Conservation (phyloP, 1,140 invertebrate genomes). For the Brachionus calyciflorus region DNA sequence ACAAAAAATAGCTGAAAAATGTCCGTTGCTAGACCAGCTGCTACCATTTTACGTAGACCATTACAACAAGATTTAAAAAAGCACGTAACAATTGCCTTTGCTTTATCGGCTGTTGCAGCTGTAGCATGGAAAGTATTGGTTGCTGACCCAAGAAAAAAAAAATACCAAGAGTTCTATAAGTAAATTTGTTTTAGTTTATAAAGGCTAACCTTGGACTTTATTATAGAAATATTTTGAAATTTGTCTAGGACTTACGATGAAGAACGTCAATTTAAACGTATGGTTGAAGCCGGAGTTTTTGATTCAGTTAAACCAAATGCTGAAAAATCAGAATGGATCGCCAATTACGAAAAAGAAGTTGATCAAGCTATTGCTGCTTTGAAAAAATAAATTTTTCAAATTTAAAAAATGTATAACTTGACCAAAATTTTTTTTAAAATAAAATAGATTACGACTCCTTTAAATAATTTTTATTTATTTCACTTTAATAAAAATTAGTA, state of each 20-base stretch:
- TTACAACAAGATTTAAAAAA: slow-evolving; percentile 32
- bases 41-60: slow-evolving; percentile 10
- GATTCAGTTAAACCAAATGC: slow-evolving; percentile 41
- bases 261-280: slow-evolving; percentile 40
- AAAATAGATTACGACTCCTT: background rate
- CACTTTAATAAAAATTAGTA: no score
- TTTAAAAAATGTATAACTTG: slow-evolving; percentile 10
- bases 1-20: no score
- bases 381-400: slow-evolving; percentile 35
- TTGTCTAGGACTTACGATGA: slow-evolving; percentile 37
- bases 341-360: slow-evolving; percentile 43
- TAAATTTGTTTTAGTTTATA: background rate
- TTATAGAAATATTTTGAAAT: background rate
- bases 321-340: slow-evolving; percentile 43
- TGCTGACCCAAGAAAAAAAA: slow-evolving; percentile 10
- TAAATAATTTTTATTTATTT: background rate
- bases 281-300: slow-evolving; percentile 44
- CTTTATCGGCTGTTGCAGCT: background rate
- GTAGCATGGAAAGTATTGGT: background rate
- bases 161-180: slow-evolving; percentile 44
- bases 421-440: slow-evolving; percentile 18
- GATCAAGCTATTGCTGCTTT: slow-evolving; percentile 46
- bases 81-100: slow-evolving; percentile 24
- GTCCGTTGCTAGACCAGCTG: slow-evolving; percentile 37
- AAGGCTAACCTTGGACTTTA: background rate